Percentiles rank a stretch among this genome's conserved stretches.
Conservation (phyloP, 1,140 invertebrate species). For the Listronotus oregonensis region DNA sequence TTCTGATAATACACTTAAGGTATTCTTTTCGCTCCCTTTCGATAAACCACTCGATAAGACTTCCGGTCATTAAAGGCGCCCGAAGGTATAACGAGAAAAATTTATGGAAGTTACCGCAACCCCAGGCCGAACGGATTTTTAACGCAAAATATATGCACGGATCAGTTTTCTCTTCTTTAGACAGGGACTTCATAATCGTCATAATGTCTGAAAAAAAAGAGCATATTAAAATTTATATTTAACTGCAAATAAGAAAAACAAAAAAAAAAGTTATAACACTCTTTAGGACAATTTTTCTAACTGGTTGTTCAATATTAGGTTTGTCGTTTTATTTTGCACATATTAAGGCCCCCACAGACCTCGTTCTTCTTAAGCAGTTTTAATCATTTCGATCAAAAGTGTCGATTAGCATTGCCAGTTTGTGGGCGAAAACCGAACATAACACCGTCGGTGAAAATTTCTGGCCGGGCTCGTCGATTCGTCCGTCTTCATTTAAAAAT, state of each 20-base stretch:
- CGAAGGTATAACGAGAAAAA: constrained; percentile 88
- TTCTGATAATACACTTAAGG: constrained; percentile 90
- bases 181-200: constrained; percentile 82
- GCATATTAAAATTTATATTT: background rate
- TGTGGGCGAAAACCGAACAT: too few species aligned
- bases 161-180: constrained; percentile 77
- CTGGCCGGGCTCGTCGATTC: too few species aligned
- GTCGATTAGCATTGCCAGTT: too few species aligned
- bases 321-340: too few species aligned
- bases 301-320: too few species aligned
- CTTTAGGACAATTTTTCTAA: too few species aligned
- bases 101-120: constrained; percentile 85
- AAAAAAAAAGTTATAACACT: constrained; percentile 11
- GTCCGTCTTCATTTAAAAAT: too few species aligned
- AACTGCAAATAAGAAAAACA: background rate
- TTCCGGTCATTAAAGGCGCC: constrained; percentile 94
- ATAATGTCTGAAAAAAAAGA: constrained; percentile 77
- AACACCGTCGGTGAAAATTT: too few species aligned
- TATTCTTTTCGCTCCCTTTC: constrained; percentile 89
- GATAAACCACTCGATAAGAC: constrained; percentile 97
- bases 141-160: constrained; percentile 87
- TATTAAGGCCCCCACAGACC: too few species aligned
- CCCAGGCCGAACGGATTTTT: constrained; percentile 87
- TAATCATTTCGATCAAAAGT: too few species aligned
- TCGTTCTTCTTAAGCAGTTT: too few species aligned